Percentiles rank a stretch among this genome's conserved stretches.
phyloP scores from a whole-genome alignment of 1,140 invertebrate genomes.

The Orussus abietinus region DNA sequence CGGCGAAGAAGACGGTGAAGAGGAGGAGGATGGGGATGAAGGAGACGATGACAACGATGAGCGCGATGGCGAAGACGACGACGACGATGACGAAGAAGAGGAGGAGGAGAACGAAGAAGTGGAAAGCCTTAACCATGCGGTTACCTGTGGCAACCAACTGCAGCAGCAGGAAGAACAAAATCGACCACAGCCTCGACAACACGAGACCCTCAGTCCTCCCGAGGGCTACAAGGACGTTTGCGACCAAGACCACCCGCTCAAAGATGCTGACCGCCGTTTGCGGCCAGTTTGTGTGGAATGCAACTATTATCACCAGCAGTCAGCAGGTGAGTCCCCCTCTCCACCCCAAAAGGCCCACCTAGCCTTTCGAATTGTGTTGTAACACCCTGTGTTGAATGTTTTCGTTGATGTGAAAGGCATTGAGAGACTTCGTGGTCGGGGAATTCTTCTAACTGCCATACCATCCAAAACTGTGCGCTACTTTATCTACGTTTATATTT shows the following conservation, averaged over 20 bases:
- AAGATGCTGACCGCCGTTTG: conserved; percentile 19
- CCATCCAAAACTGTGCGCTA: too few relatives aligned
- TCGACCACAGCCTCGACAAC: conserved; percentile 39
- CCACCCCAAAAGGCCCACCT: too few relatives aligned
- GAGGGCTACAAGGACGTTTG: conserved; percentile 78
- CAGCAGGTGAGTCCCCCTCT: conserved; percentile 40
- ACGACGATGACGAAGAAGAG: conserved; percentile 49
- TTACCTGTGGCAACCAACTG: background rate
- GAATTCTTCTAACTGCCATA: too few relatives aligned
- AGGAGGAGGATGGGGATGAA: conserved; percentile 50
- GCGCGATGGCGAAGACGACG: conserved; percentile 23
- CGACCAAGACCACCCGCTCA: conserved; percentile 29
- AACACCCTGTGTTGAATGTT: too few relatives aligned
- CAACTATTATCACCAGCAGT: conserved; percentile 37
- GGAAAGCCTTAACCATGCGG: conserved; percentile 25
- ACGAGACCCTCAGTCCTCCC: conserved; percentile 78
- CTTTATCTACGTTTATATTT: too few relatives aligned
- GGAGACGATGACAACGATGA: conserved; percentile 46
- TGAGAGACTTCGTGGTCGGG: too few relatives aligned
- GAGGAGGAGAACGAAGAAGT: conserved; percentile 53
- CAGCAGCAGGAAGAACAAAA: conserved; percentile 10
- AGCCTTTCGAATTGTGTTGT: too few relatives aligned
- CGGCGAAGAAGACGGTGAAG: conserved; percentile 21
- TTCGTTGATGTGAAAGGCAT: too few relatives aligned
- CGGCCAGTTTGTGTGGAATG: conserved; percentile 33